A percentile compares a stretch with the other conserved stretches of the same genome.
phyloP scores from a whole-genome alignment of 2,888 invertebrate genomes.

The Orchestes rusci region DNA sequence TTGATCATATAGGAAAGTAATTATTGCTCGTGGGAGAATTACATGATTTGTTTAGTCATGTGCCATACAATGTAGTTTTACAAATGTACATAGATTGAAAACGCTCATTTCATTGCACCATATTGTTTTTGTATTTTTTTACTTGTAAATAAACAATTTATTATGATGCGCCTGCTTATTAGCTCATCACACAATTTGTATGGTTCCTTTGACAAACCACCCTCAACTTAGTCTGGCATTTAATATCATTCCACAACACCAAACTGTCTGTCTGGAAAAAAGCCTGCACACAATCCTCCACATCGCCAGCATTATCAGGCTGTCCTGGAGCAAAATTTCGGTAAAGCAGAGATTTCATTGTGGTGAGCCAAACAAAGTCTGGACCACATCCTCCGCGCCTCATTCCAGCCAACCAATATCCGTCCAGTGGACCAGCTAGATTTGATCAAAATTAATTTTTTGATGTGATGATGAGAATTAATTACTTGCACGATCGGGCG shows the following conservation, averaged over 20 bases:
- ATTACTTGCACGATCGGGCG: too few relatives aligned
- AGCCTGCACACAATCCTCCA: not conserved
- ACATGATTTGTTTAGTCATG: too few relatives aligned
- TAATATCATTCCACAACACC: not conserved
- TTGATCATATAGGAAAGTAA: conserved; percentile 27
- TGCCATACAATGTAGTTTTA: too few relatives aligned
- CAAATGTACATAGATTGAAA: too few relatives aligned
- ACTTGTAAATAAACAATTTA: too few relatives aligned
- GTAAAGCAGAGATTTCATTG: not conserved
- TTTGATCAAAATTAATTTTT: too few relatives aligned
- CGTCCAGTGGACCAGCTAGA: too few relatives aligned
- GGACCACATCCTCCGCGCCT: not conserved
- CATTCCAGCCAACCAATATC: not conserved
- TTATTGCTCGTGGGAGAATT: conserved; percentile 12
- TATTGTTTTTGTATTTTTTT: too few relatives aligned
- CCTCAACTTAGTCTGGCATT: not conserved
- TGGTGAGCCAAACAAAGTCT: not conserved
- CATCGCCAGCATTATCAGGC: not conserved
- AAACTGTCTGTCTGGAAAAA: not conserved
- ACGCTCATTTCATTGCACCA: too few relatives aligned
- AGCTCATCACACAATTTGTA: too few relatives aligned
- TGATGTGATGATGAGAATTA: too few relatives aligned
- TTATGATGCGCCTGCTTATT: too few relatives aligned
- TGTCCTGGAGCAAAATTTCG: not conserved
- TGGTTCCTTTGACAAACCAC: not conserved